phyloP scores from a whole-genome alignment of 53 echinoderm and acorn worm genomes.

The Patiria pectinifera region DNA sequence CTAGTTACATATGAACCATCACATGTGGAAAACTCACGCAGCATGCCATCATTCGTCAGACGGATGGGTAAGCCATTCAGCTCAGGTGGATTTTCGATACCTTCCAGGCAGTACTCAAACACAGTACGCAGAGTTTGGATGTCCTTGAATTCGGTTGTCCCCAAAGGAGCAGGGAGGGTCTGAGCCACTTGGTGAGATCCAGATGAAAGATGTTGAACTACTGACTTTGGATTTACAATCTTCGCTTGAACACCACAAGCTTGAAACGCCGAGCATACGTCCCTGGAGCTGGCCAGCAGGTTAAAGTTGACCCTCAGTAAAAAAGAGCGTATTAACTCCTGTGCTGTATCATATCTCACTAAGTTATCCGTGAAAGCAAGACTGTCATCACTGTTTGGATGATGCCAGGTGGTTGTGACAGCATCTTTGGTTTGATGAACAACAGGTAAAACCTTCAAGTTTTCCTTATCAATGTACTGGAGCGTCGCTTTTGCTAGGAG shows the following conservation, averaged over 20 bases:
- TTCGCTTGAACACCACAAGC: constrained; percentile 23
- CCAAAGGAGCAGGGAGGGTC: constrained; percentile 12
- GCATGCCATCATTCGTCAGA: constrained; percentile 60
- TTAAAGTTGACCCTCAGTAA: constrained; percentile 43
- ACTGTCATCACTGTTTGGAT: constrained; percentile 48
- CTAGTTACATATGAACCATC: constrained; percentile 33
- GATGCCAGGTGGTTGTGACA: constrained; percentile 54
- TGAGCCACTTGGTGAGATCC: background rate
- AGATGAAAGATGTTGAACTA: constrained; percentile 38
- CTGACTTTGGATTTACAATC: constrained; percentile 40
- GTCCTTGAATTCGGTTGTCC: constrained; percentile 21
- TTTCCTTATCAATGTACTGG: constrained; percentile 14
- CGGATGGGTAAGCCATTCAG: constrained; percentile 61
- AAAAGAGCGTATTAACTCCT: background rate
- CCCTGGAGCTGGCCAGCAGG: constrained; percentile 7
- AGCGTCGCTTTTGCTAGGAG: constrained; percentile 50
- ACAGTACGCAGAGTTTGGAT: background rate
- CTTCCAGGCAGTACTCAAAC: constrained; percentile 45
- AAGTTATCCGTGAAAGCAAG: constrained; percentile 48
- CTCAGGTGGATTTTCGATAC: background rate
- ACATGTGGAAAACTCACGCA: constrained; percentile 24
- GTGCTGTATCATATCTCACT: background rate
- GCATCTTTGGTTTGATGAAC: background rate
- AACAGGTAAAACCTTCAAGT: constrained; percentile 59
- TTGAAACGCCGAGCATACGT: constrained; percentile 37